Evolutionary conservation across 2,888 invertebrate genomes (phyloP), one percentile per base, ranked within the genome.

Genomic region (Seira ritae): DNA sequence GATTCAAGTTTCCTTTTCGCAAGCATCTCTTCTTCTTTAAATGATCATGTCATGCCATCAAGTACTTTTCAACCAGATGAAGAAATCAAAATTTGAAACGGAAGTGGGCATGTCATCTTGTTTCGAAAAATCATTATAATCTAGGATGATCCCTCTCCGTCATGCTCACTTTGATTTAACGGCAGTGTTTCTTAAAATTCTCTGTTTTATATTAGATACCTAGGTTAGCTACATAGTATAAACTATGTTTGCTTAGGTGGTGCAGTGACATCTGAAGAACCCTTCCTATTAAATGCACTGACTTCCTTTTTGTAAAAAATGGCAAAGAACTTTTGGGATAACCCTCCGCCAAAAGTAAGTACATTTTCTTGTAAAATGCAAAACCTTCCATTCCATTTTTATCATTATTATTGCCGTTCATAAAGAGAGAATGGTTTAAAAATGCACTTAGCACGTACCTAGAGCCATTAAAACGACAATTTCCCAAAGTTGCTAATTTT

Each of bases 241-340:
- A 19, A 55, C 55, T 3, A 55, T 12, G 6, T 12, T 15, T 55
- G n/a, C n/a, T 15, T 60, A 60, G 65, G 65, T 65, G 19, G 65
- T 60, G 60, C 65, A 65, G 65, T 65, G 65, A 65, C 65, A 65
- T 20, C 19, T 65, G 65, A 19, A 65, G 65, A 19, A 20, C 65
- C 12, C 60, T 60, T 55, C 3, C n/a, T 15, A 3, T 17, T 1
- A 65, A 20, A 60, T 60, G 60, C 17, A 20, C 12, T 19, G 8
- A 19, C 17, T 17, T 65, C 65, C 65, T 65, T 19, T 65, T 12
- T 19, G 4, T 65, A 1, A 65, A 19, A 65, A 19, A 65, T 20
- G 31, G 31, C 31, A 31, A 31, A 31, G 31, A 31, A 31, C 31
- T 31, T 31, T 31, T 31, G 8, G 31, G 31, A 31, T 31, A 31